A percentile compares a stretch with the other conserved stretches of the same genome.
phyloP scores from a whole-genome alignment of 2,888 invertebrate genomes.

The Apantesis nais region DNA sequence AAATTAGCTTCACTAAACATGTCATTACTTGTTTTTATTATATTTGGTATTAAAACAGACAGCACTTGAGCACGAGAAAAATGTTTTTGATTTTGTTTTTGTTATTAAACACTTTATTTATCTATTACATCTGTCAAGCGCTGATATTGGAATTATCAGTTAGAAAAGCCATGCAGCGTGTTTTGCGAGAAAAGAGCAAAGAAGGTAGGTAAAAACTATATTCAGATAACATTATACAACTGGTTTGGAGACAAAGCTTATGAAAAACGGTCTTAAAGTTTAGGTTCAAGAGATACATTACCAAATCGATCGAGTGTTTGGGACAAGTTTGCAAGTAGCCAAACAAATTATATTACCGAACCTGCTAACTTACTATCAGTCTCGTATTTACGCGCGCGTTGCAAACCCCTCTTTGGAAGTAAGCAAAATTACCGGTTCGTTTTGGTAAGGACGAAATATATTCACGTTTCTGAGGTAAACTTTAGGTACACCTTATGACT shows the following conservation, averaged over 20 bases:
- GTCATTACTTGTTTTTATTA: neutral
- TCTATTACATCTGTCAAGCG: neutral
- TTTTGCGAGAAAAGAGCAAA: neutral
- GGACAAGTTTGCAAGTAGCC: constrained; percentile 46
- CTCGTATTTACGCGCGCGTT: constrained; percentile 39
- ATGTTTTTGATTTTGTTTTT: no score
- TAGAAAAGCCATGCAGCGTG: neutral
- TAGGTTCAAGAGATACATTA: constrained; percentile 17
- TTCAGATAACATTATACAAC: neutral
- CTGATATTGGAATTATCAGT: neutral
- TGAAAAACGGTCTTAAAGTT: constrained; percentile 1
- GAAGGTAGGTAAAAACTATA: neutral
- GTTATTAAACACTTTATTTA: no score
- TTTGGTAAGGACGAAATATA: constrained; percentile 38
- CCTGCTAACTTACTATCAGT: constrained; percentile 48
- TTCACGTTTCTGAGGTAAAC: constrained; percentile 23
- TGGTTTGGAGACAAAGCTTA: neutral
- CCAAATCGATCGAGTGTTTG: constrained; percentile 47
- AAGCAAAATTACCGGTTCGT: constrained; percentile 50
- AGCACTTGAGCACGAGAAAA: neutral
- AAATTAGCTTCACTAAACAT: constrained; percentile 9
- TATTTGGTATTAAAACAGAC: neutral
- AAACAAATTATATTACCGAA: constrained; percentile 57
- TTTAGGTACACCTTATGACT: neutral
- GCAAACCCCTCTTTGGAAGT: constrained; percentile 33